Evolutionary conservation across 2,888 invertebrate genomes (phyloP), one percentile per base, ranked within the genome.

Genomic region (Cremastinae sp.): DNA sequence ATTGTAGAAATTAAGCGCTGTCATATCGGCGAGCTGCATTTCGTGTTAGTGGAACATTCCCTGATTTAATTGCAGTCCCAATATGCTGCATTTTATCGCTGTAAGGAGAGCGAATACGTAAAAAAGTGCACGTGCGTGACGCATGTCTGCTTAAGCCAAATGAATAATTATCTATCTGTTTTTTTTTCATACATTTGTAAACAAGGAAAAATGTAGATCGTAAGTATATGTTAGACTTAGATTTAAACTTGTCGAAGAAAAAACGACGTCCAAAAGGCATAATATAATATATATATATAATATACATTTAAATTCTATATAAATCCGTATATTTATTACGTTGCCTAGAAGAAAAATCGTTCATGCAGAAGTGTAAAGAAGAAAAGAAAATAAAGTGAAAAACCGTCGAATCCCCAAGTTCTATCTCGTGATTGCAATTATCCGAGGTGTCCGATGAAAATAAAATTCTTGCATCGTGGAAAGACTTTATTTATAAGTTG

Each of bases 401-500:
- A 58, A 66, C 66, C 71, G 72, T 56, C 65, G 66, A 68, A 49
- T 20, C 22, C 72, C 72, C 66, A 56, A 51, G n/a, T n/a, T n/a
- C n/a, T n/a, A n/a, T n/a, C 16, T 49, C 69, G 69, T 49, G 62
- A 73, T 71, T 77, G n/a, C 70, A 72, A 78, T 77, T 47, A 66
- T 28, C 5, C 74, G 61, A 41, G 41, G 10, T 45, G 34, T 64
- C 51, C 22, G 36, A 72, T 53, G 36, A 54, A 22, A 9, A 66
- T 51, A 18, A 62, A 71, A 59, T 22, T 34, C 14, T 51, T 9
- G 12, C 14, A 43, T 77, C 62, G 59, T 68, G 74, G 53, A 69
- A 61, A 75, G 62, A 74, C 75, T 80, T 80, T 84, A 81, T 84
- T 82, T 80, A 84, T 81, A 83, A 80, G 79, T 79, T 80, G 81